A percentile compares a stretch with the other conserved stretches of the same genome.
Evolutionary conservation across 2,797 vertebrate genomes (phyloP).

Genomic region (Furcifer pardalis): DNA sequence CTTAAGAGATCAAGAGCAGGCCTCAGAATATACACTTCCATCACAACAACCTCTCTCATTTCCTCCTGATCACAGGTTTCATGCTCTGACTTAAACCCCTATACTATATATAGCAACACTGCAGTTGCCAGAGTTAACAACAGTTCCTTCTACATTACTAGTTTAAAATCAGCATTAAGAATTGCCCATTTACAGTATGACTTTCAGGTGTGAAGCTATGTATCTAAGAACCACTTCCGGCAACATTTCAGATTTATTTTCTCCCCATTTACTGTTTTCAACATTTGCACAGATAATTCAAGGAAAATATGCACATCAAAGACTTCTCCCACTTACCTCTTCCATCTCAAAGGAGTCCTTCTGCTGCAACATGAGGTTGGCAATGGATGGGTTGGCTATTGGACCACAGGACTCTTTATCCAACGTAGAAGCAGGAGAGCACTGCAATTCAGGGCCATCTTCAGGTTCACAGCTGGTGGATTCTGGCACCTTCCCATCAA

Average conservation of each 20-base stretch:
- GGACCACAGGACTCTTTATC: slow-evolving; percentile 70
- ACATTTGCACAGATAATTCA: neutral
- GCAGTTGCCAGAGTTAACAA: neutral
- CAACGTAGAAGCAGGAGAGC: slow-evolving; percentile 19
- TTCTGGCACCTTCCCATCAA: slow-evolving; percentile 50
- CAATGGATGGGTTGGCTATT: slow-evolving; percentile 78
- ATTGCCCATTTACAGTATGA: neutral
- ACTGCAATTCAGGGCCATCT: slow-evolving; percentile 34
- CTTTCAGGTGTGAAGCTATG: neutral
- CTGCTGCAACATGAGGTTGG: slow-evolving; percentile 82
- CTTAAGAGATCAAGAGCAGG: neutral
- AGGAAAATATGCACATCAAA: neutral
- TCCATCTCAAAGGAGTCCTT: slow-evolving; percentile 97
- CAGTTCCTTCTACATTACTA: neutral
- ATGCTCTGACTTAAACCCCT: neutral
- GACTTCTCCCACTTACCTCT: slow-evolving; percentile 83
- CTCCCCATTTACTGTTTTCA: neutral
- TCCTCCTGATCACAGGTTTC: neutral
- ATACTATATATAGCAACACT: neutral
- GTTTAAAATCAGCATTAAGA: neutral
- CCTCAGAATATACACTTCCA: neutral
- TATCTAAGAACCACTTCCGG: neutral
- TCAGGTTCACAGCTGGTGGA: slow-evolving; percentile 53
- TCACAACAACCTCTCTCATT: neutral
- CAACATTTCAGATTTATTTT: neutral